Percentiles rank a stretch among this genome's conserved stretches.
phyloP scores from a whole-genome alignment of 2,113 vertebrate genomes.

The Eira barbara region DNA sequence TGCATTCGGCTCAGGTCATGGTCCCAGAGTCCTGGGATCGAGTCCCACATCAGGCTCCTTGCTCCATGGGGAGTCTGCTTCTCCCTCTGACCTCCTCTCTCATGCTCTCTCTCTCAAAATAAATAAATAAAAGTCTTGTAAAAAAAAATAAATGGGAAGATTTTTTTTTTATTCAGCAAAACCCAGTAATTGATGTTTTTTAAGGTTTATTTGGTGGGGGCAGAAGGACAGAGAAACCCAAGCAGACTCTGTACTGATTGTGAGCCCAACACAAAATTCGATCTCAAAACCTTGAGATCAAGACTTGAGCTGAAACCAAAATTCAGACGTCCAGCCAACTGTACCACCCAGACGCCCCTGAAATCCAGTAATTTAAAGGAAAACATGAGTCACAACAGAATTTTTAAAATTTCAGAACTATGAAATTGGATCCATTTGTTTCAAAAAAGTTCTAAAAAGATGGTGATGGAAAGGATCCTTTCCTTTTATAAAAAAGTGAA shows the following conservation, averaged over 20 bases:
- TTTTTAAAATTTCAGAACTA: neutral
- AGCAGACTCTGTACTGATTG: neutral
- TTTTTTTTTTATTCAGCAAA: neutral
- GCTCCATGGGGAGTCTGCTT: no score
- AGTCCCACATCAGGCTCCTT: no score
- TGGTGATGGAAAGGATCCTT: neutral
- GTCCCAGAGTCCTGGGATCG: no score
- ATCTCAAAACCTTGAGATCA: neutral
- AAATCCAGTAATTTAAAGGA: neutral
- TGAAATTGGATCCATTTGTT: neutral
- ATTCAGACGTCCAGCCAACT: neutral
- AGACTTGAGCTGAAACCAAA: neutral
- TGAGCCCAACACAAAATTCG: neutral
- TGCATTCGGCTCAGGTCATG: no score
- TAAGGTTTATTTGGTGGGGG: neutral
- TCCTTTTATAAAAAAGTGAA: slow-evolving; percentile 22
- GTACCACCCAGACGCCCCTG: neutral
- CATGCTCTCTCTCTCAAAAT: no score
- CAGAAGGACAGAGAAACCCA: neutral
- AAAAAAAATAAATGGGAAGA: neutral
- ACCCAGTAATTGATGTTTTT: neutral
- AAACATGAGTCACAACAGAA: neutral
- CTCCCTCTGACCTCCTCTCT: no score
- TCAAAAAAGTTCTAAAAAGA: neutral
- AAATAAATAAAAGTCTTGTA: no score